Conservation (phyloP, 2,113 vertebrate species). For the Globicephala melas region DNA sequence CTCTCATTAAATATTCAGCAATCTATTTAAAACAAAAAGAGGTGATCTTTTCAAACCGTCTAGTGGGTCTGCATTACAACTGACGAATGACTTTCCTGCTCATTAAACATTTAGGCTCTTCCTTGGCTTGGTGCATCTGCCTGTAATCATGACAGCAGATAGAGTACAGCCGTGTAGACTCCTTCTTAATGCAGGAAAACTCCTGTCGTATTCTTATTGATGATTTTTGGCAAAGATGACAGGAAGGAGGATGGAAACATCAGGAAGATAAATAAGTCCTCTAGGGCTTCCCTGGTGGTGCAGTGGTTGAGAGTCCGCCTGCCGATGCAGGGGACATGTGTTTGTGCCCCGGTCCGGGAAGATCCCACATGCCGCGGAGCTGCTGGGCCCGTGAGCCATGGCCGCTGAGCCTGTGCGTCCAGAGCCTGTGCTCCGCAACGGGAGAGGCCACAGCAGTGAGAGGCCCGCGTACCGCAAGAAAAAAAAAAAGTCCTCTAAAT, state of each 20-base stretch:
- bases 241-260: background rate
- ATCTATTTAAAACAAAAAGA: constrained; percentile 60
- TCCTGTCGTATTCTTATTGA: background rate
- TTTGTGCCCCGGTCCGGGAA: too few species aligned
- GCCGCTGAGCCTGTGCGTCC: too few species aligned
- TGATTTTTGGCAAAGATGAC: constrained; percentile 28
- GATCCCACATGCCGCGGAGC: too few species aligned
- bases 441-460: too few species aligned
- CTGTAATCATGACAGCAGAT: background rate
- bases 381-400: too few species aligned
- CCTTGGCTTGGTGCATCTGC: constrained; percentile 28
- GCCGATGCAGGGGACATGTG: too few species aligned
- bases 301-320: too few species aligned
- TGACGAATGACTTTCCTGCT: constrained; percentile 66
- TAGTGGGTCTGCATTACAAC: constrained; percentile 43
- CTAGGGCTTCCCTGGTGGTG: background rate
- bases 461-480: too few species aligned
- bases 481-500: background rate
- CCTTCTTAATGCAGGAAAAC: background rate
- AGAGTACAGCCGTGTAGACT: background rate
- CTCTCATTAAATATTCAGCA: constrained; percentile 71
- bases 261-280: background rate
- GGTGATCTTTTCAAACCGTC: constrained; percentile 64
- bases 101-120: constrained; percentile 73
- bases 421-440: too few species aligned